Evolutionary conservation across 1,140 invertebrate species (phyloP).

Genomic region (Druon quercuslanigerum): DNA sequence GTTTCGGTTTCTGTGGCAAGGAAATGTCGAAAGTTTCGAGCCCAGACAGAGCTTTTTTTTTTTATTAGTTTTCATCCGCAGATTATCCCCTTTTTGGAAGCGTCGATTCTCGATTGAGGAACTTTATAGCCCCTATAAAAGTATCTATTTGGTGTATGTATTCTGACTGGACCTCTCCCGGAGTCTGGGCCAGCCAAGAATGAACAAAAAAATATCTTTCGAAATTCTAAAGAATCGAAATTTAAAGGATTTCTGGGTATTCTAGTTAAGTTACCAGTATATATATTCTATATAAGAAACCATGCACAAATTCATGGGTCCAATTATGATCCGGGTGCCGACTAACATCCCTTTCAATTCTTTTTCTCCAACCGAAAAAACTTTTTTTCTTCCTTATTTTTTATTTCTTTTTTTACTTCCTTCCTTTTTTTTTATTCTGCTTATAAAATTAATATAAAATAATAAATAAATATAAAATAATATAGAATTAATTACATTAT

Average conservation of each 20-base stretch:
- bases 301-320: constrained; percentile 4
- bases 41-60: background rate
- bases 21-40: too few species aligned
- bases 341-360: constrained; percentile 9
- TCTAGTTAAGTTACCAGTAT: background rate
- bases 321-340: constrained; percentile 12
- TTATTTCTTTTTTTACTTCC: background rate
- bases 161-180: background rate
- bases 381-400: constrained; percentile 19
- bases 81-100: background rate
- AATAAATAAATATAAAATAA: too few species aligned
- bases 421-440: background rate
- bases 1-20: too few species aligned
- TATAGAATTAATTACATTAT: too few species aligned
- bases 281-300: background rate
- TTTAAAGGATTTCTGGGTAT: constrained; percentile 7
- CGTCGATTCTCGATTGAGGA: constrained; percentile 9
- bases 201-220: too few species aligned
- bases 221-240: background rate
- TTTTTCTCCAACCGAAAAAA: constrained; percentile 21
- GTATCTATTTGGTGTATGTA: constrained; percentile 11
- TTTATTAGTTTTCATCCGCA: constrained; percentile 13
- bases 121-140: constrained; percentile 16
- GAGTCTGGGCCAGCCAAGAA: background rate
- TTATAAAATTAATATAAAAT: too few species aligned